A percentile compares a stretch with the other conserved stretches of the same genome.
These are phyloP conservation scores for Laticauda colubrina DNA, from an alignment of 2,113 vertebrate species.

Conservation along the genomic window DNA sequence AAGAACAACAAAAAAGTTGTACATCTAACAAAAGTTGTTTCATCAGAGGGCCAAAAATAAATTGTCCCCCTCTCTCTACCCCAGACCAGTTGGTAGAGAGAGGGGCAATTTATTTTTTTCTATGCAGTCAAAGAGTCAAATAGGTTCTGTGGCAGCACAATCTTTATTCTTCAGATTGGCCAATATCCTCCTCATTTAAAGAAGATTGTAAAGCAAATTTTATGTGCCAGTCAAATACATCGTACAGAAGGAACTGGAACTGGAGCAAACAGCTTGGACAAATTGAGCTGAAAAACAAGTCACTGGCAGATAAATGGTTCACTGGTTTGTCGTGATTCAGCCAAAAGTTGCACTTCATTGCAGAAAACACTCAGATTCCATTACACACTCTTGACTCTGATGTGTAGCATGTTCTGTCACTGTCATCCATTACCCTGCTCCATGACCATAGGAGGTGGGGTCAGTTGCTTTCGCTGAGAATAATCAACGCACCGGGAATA, in stretches of 20 bases:
- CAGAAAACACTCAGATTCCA: neutral
- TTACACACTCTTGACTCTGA: neutral
- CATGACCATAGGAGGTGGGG: neutral
- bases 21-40: neutral
- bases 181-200: neutral
- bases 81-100: neutral
- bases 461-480: neutral
- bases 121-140: neutral
- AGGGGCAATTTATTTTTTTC: neutral
- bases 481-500: neutral
- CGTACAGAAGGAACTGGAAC: neutral
- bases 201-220: neutral
- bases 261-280: neutral
- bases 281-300: neutral
- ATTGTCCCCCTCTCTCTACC: neutral
- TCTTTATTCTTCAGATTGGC: neutral
- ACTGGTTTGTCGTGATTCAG: neutral
- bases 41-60: neutral
- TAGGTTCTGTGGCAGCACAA: neutral
- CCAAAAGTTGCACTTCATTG: neutral
- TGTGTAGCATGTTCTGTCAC: neutral
- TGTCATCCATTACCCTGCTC: neutral
- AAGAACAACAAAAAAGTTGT: neutral
- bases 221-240: neutral
- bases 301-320: neutral